phyloP scores from a whole-genome alignment of 2,888 invertebrate species.

The Panopea generosa region DNA sequence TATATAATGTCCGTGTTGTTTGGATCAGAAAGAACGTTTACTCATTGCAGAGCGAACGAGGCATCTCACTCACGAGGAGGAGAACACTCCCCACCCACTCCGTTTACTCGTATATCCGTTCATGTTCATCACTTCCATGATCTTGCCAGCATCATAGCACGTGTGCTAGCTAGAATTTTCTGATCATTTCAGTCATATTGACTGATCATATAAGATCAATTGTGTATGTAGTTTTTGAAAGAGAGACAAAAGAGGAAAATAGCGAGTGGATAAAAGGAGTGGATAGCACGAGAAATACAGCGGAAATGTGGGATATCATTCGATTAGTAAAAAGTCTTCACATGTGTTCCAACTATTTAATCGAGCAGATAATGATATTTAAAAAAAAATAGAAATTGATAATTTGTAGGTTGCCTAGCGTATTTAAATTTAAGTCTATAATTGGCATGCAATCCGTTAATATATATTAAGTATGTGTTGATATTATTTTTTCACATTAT shows the following conservation, averaged over 20 bases:
- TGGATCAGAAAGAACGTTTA: too few relatives aligned
- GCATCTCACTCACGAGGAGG: not conserved
- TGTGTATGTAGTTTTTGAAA: constrained; percentile 23
- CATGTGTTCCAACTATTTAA: too few relatives aligned
- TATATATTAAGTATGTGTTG: too few relatives aligned
- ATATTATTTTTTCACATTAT: too few relatives aligned
- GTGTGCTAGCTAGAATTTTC: constrained; percentile 31
- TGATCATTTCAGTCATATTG: constrained; percentile 38
- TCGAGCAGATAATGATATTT: too few relatives aligned
- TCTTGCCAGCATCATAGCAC: constrained; percentile 27
- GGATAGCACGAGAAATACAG: constrained; percentile 15
- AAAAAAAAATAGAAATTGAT: too few relatives aligned
- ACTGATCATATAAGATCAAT: constrained; percentile 57
- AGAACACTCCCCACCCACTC: constrained; percentile 43
- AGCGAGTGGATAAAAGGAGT: constrained; percentile 8
- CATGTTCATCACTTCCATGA: constrained; percentile 43
- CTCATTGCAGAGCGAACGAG: too few relatives aligned
- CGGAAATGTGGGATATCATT: not conserved
- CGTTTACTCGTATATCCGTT: constrained; percentile 32
- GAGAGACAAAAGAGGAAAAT: constrained; percentile 35
- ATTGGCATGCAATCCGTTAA: too few relatives aligned
- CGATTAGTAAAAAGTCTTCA: too few relatives aligned
- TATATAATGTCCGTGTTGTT: too few relatives aligned
- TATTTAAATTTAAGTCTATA: too few relatives aligned
- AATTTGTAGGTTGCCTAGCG: too few relatives aligned